phyloP scores from a whole-genome alignment of 2,113 vertebrate genomes.

The Sylvilagus bachmani region DNA sequence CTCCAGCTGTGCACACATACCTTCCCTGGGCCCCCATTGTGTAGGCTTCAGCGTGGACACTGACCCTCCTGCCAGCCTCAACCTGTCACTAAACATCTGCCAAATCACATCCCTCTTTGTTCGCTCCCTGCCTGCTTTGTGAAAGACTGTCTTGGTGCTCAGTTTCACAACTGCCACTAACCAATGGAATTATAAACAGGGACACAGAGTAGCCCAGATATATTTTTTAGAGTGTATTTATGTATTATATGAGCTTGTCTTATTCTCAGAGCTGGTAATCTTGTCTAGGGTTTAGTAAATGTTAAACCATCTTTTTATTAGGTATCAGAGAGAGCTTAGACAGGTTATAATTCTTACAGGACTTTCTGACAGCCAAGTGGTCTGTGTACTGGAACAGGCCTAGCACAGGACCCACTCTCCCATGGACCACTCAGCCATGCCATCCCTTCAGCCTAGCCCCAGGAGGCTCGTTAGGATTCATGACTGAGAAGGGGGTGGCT shows the following conservation, averaged over 20 bases:
- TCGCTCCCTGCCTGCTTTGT: neutral
- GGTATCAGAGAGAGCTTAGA: neutral
- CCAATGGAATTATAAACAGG: neutral
- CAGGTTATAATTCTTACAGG: neutral
- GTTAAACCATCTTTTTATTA: neutral
- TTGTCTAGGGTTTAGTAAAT: neutral
- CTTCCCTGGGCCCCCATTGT: constrained; percentile 33
- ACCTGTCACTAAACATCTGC: constrained; percentile 45
- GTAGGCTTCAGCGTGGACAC: neutral
- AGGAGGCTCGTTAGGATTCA: neutral
- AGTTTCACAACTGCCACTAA: neutral
- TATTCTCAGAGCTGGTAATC: neutral
- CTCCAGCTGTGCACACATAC: constrained; percentile 52
- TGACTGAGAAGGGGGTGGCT: neutral
- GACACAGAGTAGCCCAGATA: neutral
- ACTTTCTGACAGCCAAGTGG: neutral
- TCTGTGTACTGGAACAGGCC: neutral
- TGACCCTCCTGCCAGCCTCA: constrained; percentile 51
- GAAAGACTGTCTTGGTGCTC: neutral
- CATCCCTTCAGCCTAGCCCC: neutral
- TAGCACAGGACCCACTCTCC: too few relatives aligned
- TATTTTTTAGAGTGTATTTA: neutral
- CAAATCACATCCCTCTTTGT: constrained; percentile 27
- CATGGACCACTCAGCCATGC: neutral
- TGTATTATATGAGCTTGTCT: neutral